Base-by-base conservation (phyloP, 2,113 vertebrate genomes). In the Hucho hucho region DNA sequence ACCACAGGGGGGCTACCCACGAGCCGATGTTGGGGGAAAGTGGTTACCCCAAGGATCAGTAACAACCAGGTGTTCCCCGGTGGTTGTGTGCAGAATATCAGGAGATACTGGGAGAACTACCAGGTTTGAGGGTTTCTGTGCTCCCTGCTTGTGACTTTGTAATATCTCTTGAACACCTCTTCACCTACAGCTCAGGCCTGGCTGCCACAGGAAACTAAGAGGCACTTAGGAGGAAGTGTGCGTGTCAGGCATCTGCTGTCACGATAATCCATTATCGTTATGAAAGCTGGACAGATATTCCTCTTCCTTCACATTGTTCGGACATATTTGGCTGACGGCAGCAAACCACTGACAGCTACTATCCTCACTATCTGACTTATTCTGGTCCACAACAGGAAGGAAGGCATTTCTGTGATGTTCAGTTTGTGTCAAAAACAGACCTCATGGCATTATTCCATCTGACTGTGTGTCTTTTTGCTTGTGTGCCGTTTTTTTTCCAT, bases 331-430 rank as follows among this genome's bases (percentile, higher is more conserved):
- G 22, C 66, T 64, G 47, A 79, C 68, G 73, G 68, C 24, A 67
- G 61, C 63, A 43, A 49, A 64, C n/a, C 49, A 70, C 73, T 82
- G 85, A 85, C 79, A 84, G 78, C 84, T 75, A 59, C 56, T 78
- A 73, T 83, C 79, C 75, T 77, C 58, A 79, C 72, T 47, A 72
- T 80, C 74, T 49, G 76, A 74, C 70, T 75, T 53, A 84, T 71
- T 83, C 72, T 79, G 75, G 66, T 79, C 65, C 74, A 69, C 77
- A 84, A 86, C 86, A 84, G 84, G 83, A 91, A 84, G 59, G 69
- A 75, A 81, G 58, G 73, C 78, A 72, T 76, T 79, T 81, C 53
- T 75, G 74, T 14, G 75, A 70, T 4, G 9, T 69, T 79, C 77
- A 84, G 72, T 82, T 81, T 80, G 80, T 80, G 46, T 73, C 68